phyloP scores from a whole-genome alignment of 2,113 vertebrate genomes.

The Planiliza haematocheilus region DNA sequence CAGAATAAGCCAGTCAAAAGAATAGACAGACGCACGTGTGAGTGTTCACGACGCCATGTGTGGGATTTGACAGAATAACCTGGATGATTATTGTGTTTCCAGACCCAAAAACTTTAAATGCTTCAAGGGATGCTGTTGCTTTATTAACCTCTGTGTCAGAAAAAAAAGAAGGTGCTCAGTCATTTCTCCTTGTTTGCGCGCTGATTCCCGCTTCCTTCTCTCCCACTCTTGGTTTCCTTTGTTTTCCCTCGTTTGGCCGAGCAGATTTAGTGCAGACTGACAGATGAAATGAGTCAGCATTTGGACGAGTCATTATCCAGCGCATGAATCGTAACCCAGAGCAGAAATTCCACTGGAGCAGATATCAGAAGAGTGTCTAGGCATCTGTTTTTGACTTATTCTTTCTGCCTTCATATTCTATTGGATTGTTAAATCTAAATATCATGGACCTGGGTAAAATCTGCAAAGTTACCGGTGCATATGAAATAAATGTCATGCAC shows the following conservation, averaged over 20 bases:
- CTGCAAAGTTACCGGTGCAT: not conserved
- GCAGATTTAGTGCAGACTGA: constrained; percentile 58
- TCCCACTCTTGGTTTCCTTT: not conserved
- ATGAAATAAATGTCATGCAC: too few relatives aligned
- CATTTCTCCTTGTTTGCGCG: not conserved
- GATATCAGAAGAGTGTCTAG: not conserved
- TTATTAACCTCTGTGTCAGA: not conserved
- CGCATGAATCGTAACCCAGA: constrained; percentile 22
- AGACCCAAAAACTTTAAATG: constrained; percentile 23
- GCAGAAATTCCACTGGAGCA: not conserved
- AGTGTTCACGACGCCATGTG: not conserved
- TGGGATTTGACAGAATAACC: not conserved
- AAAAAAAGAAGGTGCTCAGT: not conserved
- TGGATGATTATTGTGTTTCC: not conserved
- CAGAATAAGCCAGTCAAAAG: not conserved
- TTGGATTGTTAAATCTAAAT: not conserved
- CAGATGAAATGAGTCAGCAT: constrained; percentile 67
- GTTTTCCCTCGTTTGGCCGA: constrained; percentile 54
- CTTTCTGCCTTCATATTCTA: not conserved
- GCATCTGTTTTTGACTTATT: not conserved
- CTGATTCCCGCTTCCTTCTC: not conserved
- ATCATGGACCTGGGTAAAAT: too few relatives aligned
- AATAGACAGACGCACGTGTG: not conserved
- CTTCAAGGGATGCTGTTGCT: constrained; percentile 3
- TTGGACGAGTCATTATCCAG: constrained; percentile 47